Evolutionary conservation across 1,140 invertebrate genomes (phyloP).

Genomic region (Acromyrmex echinatior): DNA sequence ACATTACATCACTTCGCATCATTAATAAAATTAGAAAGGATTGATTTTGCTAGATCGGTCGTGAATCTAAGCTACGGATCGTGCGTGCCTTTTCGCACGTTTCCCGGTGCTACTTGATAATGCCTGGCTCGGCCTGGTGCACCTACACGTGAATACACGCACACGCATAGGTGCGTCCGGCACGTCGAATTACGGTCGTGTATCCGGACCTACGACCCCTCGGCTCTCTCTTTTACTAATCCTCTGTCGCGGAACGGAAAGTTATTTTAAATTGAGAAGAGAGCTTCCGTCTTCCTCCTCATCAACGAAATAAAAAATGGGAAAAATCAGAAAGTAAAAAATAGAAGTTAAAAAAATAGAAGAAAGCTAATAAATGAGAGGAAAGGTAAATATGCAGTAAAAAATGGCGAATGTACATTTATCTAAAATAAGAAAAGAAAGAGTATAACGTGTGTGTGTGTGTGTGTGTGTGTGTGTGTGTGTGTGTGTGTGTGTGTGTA

Average conservation of each 20-base stretch:
- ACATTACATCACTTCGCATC: background rate
- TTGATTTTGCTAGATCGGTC: constrained; percentile 14
- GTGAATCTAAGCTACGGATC: constrained; percentile 52
- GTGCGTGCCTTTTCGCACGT: constrained; percentile 78
- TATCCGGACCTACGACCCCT: constrained; percentile 16
- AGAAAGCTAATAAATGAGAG: background rate
- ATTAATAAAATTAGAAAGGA: constrained; percentile 24
- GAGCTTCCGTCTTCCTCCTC: background rate
- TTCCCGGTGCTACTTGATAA: constrained; percentile 70
- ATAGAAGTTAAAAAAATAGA: background rate
- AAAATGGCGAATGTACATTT: background rate
- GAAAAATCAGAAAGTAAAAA: background rate
- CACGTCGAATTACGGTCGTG: constrained; percentile 31
- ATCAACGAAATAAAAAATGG: constrained; percentile 4
- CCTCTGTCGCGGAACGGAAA: background rate
- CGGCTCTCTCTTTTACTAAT: constrained; percentile 2
- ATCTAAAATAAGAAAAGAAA: background rate
- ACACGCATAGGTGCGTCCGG: constrained; percentile 16
- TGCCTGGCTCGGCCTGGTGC: background rate
- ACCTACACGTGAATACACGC: constrained; percentile 26
- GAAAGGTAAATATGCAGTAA: background rate
- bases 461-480: no score
- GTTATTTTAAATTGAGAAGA: background rate
- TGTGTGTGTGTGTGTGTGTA: background rate
- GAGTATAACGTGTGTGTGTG: background rate